Evolutionary conservation across 2,113 vertebrate genomes (phyloP).

Genomic region (Myanophis thanlyinensis): DNA sequence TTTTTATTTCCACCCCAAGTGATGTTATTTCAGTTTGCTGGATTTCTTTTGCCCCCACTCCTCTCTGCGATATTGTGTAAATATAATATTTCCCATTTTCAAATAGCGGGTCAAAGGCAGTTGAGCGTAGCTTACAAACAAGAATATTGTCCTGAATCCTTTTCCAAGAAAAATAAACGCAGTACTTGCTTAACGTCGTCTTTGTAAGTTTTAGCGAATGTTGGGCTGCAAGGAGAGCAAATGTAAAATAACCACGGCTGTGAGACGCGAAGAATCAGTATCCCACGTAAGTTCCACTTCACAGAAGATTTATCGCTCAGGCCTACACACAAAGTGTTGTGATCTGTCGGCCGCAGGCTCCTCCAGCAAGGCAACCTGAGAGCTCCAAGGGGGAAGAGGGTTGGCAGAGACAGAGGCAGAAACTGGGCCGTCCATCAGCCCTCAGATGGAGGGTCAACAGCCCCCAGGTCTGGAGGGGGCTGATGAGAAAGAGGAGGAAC

Average conservation of each 20-base stretch:
- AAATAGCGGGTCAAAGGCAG: constrained; percentile 39
- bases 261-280: background rate
- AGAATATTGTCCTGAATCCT: background rate
- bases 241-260: background rate
- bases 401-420: too few species aligned
- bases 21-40: constrained; percentile 60
- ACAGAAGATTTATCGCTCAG: too few species aligned
- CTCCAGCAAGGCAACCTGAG: too few species aligned
- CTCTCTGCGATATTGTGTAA: constrained; percentile 68
- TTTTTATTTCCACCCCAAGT: constrained; percentile 22
- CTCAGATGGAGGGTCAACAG: too few species aligned
- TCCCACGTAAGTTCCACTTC: background rate
- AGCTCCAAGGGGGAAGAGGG: too few species aligned
- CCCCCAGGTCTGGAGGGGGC: too few species aligned
- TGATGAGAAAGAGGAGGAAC: too few species aligned
- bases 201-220: background rate
- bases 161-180: background rate
- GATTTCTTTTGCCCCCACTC: constrained; percentile 36
- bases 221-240: background rate
- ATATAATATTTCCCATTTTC: constrained; percentile 63
- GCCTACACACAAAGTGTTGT: too few species aligned
- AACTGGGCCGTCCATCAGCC: too few species aligned
- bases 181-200: background rate
- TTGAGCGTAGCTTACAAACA: background rate
- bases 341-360: too few species aligned